Base-by-base conservation (phyloP, 2,888 invertebrate species). In the Stenichneumon culpator region DNA sequence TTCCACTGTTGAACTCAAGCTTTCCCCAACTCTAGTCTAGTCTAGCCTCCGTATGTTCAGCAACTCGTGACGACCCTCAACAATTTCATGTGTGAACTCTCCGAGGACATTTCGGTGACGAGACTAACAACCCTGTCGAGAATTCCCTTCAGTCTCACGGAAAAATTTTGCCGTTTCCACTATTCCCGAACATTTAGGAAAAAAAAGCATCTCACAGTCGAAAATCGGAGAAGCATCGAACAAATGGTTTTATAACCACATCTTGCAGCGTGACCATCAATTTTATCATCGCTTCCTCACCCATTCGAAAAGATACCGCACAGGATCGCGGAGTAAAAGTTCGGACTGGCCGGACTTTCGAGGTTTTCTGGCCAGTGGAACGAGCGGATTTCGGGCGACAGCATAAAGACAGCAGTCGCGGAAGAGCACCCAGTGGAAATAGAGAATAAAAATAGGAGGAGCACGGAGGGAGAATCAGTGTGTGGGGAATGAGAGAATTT, bases 261-360 rank as follows among this genome's bases (percentile, higher is more conserved):
- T 84, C 84, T 79, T 72, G 78, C 83, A 82, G 75, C 81, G 47
- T n/a, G 79, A 84, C 79, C 84, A 84, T 89, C 83, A 79, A 83
- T 87, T 87, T 86, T 86, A 83, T 86, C 86, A 80, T 86, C 83
- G 79, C 78, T 86, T 86, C 69, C 80, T 54, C 63, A 16, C 39
- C 60, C 5, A 60, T 77, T 73, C 68, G 50, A 73, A 57, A 79
- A 79, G 63, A 63, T 63, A 32, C 72, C 70, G 50, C 22, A 19
- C 44, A 77, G 47, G 16, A 82, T 44, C 47, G 36, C 36, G 36
- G 57, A 83, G 81, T 72, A 86, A 86, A 87, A 87, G 85, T 83
- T 87, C 81, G 32, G 50, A 63, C 67, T 22, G 5, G 36, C 65
- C 52, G 36, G 54, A 52, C 36, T 6, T 54, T 16, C 74, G 74